Percentiles rank a stretch among this genome's conserved stretches.
These are phyloP conservation scores for Drosophila greeni DNA, from an alignment of 2,888 invertebrate genomes.

Conservation along the genomic window DNA sequence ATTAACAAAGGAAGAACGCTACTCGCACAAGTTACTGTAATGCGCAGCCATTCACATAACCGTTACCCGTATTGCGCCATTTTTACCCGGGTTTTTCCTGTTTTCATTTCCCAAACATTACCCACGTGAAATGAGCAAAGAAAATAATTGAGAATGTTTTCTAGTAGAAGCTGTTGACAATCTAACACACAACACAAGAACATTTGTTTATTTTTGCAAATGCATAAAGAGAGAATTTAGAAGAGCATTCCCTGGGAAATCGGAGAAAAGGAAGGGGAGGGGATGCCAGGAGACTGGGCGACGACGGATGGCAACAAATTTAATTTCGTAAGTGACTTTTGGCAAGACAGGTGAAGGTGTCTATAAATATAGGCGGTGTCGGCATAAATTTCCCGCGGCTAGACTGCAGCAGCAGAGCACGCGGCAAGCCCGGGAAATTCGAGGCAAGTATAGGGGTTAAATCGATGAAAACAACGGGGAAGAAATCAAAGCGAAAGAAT, in stretches of 20 bases:
- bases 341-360: conserved; percentile 65
- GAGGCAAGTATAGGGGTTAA: neutral
- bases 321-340: conserved; percentile 70
- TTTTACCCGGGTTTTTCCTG: conserved; percentile 11
- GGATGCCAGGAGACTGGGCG: conserved; percentile 5
- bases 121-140: conserved; percentile 15
- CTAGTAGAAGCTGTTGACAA: conserved; percentile 26
- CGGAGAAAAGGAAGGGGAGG: conserved; percentile 15
- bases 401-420: conserved; percentile 31
- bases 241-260: neutral
- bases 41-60: conserved; percentile 15
- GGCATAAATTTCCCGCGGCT: conserved; percentile 54
- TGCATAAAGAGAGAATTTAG: conserved; percentile 18
- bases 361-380: conserved; percentile 66
- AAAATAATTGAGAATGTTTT: conserved; percentile 18
- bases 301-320: conserved; percentile 52
- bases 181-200: conserved; percentile 5
- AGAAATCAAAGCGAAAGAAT: conserved; percentile 30
- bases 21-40: neutral
- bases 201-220: conserved; percentile 16
- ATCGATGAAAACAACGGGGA: conserved; percentile 3
- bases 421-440: conserved; percentile 21
- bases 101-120: conserved; percentile 4
- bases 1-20: neutral
- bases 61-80: conserved; percentile 22